Base-by-base conservation (phyloP, 1,140 invertebrate genomes). In the Aphaenogaster floridana region DNA sequence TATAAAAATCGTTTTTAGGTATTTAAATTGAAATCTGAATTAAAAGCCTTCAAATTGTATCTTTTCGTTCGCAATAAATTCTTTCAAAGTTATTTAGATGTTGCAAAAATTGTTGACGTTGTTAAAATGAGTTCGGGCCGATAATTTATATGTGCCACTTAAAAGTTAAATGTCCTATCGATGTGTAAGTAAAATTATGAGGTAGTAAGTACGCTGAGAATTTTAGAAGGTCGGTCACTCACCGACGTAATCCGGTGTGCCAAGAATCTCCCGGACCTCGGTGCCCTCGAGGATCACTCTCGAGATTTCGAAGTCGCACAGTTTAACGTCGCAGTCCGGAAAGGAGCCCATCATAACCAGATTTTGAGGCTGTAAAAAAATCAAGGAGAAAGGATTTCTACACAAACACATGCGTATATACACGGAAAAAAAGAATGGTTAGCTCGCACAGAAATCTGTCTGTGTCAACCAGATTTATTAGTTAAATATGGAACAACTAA, bases 231-330 rank as follows among this genome's bases (percentile, higher is more conserved):
- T 7, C n/a, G 0, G 0, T 28, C 42, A 92, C 97, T 96, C 94
- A 98, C 97, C 97, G 86, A 98, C 97, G 95, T 98, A 98, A 94
- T 98, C 97, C 2, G 97, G 97, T 21, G 97, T 98, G 17, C 97
- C 97, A n/a, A 98, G 96, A 68, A 98, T 97, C 92, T 98, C 97
- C 17, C 97, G 93, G 17, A 98, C 96, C 92, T 97, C 97, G 59
- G 96, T 96, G 8, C 96, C 97, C 39, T 97, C 96, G 45, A 97
- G 95, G 52, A 98, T 96, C 4, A 97, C 96, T 88, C 97, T 95
- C 0, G 97, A 97, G 74, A 98, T 97, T 91, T 97, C 97, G 87
- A 98, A 97, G 94, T 98, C 97, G 94, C 97, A 98, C 0, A 98
- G 95, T 93, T 98, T 98, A 9, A 98, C 96, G 86, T 97, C 96